Conservation (phyloP, 2,797 vertebrate species). For the Petrocephalus schoutedeni region DNA sequence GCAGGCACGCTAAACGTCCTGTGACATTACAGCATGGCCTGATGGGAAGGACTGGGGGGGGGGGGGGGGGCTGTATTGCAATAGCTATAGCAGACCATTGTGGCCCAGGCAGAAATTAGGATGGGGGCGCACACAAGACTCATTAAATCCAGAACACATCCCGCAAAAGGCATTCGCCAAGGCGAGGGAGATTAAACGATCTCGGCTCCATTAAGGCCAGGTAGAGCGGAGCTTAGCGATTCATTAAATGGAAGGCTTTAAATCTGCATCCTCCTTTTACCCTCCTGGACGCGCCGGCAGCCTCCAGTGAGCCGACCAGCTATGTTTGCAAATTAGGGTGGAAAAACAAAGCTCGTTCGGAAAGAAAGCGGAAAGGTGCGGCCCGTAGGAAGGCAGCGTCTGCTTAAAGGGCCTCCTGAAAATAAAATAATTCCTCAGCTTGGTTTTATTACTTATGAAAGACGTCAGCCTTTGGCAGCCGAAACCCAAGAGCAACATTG, state of each 20-base stretch:
- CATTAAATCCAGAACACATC: conserved; percentile 19
- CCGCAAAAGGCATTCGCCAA: background rate
- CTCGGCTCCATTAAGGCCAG: background rate
- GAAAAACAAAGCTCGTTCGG: conserved; percentile 30
- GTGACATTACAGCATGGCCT: conserved; percentile 56
- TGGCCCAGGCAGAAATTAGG: background rate
- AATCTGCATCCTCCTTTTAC: conserved; percentile 8
- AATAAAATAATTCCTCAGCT: conserved; percentile 45
- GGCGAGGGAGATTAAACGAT: background rate
- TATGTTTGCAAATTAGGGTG: background rate
- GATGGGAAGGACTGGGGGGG: conserved; percentile 19
- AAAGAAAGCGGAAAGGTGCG: conserved; percentile 28
- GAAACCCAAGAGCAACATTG: conserved; percentile 21
- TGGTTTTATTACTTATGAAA: conserved; percentile 58
- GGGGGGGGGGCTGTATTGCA: background rate
- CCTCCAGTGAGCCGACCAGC: background rate
- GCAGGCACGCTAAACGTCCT: conserved; percentile 39
- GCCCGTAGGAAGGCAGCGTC: background rate
- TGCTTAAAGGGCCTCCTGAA: background rate
- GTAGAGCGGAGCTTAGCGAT: background rate
- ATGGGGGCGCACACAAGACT: background rate
- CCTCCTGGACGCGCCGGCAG: background rate
- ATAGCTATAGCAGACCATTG: conserved; percentile 36
- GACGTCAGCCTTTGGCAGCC: conserved; percentile 45
- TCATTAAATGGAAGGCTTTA: conserved; percentile 6